Evolutionary conservation across 2,888 invertebrate species (phyloP).

Genomic region (Sceliomorpha sp.): DNA sequence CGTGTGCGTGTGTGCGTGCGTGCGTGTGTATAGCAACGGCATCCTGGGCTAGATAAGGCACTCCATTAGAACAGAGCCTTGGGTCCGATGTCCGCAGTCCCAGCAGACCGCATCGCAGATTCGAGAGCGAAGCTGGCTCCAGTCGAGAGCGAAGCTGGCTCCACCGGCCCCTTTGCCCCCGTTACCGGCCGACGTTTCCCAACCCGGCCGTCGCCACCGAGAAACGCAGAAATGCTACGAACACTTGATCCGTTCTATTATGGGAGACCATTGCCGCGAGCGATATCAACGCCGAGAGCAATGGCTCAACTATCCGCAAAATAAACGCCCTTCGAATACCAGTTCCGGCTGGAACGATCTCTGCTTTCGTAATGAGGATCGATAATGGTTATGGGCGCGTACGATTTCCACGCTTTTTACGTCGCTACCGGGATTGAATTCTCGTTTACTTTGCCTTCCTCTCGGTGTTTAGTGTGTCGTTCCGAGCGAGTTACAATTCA

Average conservation of each 20-base stretch:
- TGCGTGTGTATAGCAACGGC: conserved; percentile 5
- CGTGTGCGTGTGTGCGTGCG: background rate
- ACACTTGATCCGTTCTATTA: conserved; percentile 51
- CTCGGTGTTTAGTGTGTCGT: conserved; percentile 25
- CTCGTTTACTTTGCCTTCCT: conserved; percentile 16
- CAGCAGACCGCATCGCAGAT: conserved; percentile 4
- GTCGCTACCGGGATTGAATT: conserved; percentile 24
- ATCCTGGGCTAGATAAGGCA: conserved; percentile 28
- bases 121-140: conserved; percentile 2
- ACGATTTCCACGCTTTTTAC: conserved; percentile 40
- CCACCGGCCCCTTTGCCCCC: conserved; percentile 1
- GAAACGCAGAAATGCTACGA: conserved; percentile 35
- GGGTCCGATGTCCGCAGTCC: conserved; percentile 19
- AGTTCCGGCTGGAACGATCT: conserved; percentile 4
- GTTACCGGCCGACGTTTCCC: conserved; percentile 12
- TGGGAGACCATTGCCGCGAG: conserved; percentile 3
- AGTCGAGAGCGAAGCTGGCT: conserved; percentile 2
- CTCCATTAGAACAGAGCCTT: conserved; percentile 36
- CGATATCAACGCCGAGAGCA: conserved; percentile 7
- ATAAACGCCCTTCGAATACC: conserved; percentile 2
- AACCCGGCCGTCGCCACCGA: too few relatives aligned
- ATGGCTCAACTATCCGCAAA: background rate
- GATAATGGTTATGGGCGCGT: conserved; percentile 32
- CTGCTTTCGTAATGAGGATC: conserved; percentile 32
- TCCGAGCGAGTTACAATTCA: conserved; percentile 15